phyloP scores from a whole-genome alignment of 2,113 vertebrate species.

The Poeciliopsis occidentalis region DNA sequence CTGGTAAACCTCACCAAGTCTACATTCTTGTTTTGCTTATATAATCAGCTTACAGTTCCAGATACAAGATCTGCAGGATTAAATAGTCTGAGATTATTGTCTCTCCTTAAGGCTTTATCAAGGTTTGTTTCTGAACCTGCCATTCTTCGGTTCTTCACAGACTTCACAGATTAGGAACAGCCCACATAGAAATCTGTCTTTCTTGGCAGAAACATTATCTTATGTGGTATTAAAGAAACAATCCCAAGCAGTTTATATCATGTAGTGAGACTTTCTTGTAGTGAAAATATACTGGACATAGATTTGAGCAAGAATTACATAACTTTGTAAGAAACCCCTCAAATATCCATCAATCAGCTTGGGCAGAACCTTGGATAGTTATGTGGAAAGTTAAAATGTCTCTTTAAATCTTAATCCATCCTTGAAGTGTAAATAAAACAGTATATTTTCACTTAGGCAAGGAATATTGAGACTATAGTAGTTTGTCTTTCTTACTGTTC shows the following conservation, averaged over 20 bases:
- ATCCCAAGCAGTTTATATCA: neutral
- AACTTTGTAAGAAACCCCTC: neutral
- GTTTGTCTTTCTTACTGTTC: neutral
- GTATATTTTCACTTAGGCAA: neutral
- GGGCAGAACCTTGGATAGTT: neutral
- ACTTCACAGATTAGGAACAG: conserved; percentile 4
- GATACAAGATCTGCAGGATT: conserved; percentile 45
- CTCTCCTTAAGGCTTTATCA: conserved; percentile 7
- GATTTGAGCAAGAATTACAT: neutral
- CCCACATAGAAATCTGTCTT: neutral
- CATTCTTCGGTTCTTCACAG: conserved; percentile 4
- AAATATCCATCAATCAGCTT: neutral
- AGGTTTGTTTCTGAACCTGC: neutral
- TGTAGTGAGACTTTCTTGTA: neutral
- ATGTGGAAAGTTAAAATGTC: neutral
- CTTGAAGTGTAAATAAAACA: neutral
- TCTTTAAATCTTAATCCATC: neutral
- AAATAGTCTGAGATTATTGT: conserved; percentile 44
- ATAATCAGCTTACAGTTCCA: conserved; percentile 47
- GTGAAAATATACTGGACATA: neutral
- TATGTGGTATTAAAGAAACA: neutral
- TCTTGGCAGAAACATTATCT: neutral
- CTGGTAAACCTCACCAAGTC: conserved; percentile 17
- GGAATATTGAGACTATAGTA: neutral
- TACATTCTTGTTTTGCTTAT: neutral